phyloP scores from a whole-genome alignment of 2,113 vertebrate species.

The Mormyrus iriodes region DNA sequence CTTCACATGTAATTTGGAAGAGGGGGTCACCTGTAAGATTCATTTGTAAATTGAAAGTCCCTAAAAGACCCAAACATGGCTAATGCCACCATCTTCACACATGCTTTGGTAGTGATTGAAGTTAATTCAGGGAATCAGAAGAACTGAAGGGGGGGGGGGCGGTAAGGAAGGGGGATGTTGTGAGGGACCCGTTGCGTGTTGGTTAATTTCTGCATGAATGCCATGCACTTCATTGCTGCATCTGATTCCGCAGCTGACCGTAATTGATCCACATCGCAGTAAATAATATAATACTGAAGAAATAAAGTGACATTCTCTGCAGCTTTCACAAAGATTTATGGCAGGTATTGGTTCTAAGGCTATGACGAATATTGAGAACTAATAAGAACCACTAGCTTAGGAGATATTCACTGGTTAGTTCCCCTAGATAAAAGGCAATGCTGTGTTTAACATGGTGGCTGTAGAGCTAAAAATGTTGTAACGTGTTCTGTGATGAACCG shows the following conservation, averaged over 20 bases:
- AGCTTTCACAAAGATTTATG: background rate
- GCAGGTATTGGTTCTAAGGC: background rate
- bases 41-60: background rate
- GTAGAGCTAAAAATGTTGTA: background rate
- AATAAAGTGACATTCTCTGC: background rate
- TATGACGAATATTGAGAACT: background rate
- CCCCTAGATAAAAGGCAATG: background rate
- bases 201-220: background rate
- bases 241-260: background rate
- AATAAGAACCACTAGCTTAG: background rate
- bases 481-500: background rate
- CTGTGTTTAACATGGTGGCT: background rate
- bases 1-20: background rate
- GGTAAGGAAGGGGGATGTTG: background rate
- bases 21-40: background rate
- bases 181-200: background rate
- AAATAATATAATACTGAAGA: background rate
- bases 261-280: background rate
- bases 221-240: background rate
- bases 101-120: background rate
- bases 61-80: background rate
- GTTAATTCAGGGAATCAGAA: background rate
- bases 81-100: background rate
- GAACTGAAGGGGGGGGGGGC: background rate
- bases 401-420: too few species aligned